Conservation (phyloP, 2,113 vertebrate genomes). For the Aptenodytes patagonicus region DNA sequence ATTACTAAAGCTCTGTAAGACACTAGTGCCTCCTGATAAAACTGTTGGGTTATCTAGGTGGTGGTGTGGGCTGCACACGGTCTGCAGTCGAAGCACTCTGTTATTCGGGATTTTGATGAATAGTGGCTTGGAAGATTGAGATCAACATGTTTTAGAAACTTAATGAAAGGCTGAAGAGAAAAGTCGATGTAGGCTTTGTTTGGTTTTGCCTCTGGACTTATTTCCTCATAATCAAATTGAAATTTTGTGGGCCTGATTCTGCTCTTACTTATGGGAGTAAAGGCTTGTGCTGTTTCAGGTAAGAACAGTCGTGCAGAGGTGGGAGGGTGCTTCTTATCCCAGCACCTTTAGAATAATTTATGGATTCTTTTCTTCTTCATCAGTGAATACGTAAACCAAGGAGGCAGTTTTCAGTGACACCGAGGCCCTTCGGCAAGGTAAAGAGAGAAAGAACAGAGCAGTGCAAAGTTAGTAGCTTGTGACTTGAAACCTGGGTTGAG, state of each 20-base stretch:
- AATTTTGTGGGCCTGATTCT: neutral
- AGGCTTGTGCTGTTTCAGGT: neutral
- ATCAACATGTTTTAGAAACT: neutral
- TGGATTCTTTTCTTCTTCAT: neutral
- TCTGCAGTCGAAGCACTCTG: neutral
- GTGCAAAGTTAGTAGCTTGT: neutral
- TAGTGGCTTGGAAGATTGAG: neutral
- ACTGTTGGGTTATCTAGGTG: neutral
- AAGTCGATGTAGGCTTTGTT: neutral
- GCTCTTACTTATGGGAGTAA: neutral
- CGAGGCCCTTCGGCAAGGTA: neutral
- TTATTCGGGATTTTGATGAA: neutral
- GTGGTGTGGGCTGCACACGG: rapidly evolving
- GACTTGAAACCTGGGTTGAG: constrained; percentile 14
- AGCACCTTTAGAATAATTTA: neutral
- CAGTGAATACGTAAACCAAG: neutral
- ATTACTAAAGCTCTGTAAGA: neutral
- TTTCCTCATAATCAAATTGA: neutral
- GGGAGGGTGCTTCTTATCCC: neutral
- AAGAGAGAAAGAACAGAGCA: neutral
- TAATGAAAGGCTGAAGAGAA: neutral
- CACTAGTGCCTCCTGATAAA: neutral
- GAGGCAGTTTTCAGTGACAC: neutral
- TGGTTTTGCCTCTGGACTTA: neutral
- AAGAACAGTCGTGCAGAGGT: neutral